Evolutionary conservation across 30 jellyfish, hydroid and myxozoan genomes (phyloP).

Genomic region (Hydractinia symbiolongicarpus): DNA sequence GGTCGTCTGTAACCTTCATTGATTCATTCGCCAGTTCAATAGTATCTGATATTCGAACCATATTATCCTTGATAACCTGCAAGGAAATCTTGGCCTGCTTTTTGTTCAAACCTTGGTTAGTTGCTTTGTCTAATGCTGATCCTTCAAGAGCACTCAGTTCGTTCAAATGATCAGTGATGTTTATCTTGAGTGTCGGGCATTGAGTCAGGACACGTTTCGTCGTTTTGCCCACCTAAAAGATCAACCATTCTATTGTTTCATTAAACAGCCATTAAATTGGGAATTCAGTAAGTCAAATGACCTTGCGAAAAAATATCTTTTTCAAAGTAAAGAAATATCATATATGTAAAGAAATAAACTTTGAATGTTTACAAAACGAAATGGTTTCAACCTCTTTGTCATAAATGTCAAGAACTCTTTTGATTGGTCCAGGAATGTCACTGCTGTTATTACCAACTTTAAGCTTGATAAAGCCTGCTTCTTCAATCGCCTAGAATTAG

Average conservation of each 20-base stretch:
- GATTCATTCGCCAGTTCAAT: slow-evolving; percentile 65
- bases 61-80: slow-evolving; percentile 34
- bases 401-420: slow-evolving; percentile 50
- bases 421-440: slow-evolving; percentile 50
- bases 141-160: slow-evolving; percentile 28
- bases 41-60: slow-evolving; percentile 55
- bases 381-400: slow-evolving; percentile 40
- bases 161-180: slow-evolving; percentile 40
- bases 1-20: slow-evolving; percentile 72
- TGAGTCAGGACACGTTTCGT: slow-evolving; percentile 56
- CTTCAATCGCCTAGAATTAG: slow-evolving; percentile 59
- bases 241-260: neutral
- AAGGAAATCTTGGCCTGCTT: slow-evolving; percentile 37
- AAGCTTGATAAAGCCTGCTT: slow-evolving; percentile 62
- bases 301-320: too few species aligned
- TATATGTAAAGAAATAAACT: neutral
- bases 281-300: too few species aligned
- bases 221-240: slow-evolving; percentile 49
- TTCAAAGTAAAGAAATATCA: neutral
- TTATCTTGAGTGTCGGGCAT: slow-evolving; percentile 62
- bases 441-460: slow-evolving; percentile 19
- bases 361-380: neutral
- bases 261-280: too few species aligned
- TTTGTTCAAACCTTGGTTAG: slow-evolving; percentile 45
- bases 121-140: slow-evolving; percentile 32